Evolutionary conservation across 2,888 invertebrate species (phyloP), one percentile per base, ranked within the genome.

Genomic region (Hypomecis atomaria): DNA sequence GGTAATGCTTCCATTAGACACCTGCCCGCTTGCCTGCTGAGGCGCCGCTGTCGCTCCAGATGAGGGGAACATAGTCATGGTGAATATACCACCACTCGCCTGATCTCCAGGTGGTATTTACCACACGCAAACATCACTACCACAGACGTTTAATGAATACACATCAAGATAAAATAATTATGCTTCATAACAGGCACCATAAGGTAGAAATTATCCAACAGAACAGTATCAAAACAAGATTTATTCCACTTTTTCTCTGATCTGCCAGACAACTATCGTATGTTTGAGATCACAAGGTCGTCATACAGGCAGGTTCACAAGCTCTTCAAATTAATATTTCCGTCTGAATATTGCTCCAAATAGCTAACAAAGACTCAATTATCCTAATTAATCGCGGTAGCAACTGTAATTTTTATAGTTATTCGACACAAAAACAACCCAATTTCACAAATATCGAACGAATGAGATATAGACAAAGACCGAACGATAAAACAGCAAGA

Each of bases 1-100:
- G 38, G 93, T 93, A 40, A 87, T 93, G 78, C 91, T 92, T 71
- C 92, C 92, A 81, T 90, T 91, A 38, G 92, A 86, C 75, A 90
- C 86, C 79, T 91, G 88, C 62, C 86, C 86, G 76, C 88, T 83
- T 75, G 89, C 85, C 73, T 88, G 89, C 77, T 92, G 92, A 55
- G 92, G 88, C 73, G 87, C 88, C 77, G 91, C 88, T 86, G 88
- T 87, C 84, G 89, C 86, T 77, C 90, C 90, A 77, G 89, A 85
- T 69, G 89, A 86, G 67, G 89, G 82, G 76, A 88, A 90, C 90
- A 90, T 90, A 83, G 89, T 86, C 81, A 87, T 88, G 79, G 83
- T 85, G 83, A 81, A 78, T 67, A 74, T 68, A 79, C 74, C 74
- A 71, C 83, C 72, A 78, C 79, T 84, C 79, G 81, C 87, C 90